Percentiles rank a stretch among this genome's conserved stretches.
Conservation (phyloP, 2,113 vertebrate species). For the Nibea coibor region DNA sequence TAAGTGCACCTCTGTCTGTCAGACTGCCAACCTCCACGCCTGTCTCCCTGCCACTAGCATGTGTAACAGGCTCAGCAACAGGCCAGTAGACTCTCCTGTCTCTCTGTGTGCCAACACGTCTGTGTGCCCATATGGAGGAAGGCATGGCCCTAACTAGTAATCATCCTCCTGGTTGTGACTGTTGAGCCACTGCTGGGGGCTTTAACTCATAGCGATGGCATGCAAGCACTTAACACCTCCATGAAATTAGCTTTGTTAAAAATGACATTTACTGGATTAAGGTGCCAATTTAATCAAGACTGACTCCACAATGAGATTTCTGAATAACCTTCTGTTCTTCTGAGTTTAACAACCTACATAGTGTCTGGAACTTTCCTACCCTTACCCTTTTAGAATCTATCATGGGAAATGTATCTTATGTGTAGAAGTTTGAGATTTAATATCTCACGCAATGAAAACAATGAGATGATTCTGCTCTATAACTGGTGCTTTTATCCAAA, state of each 20-base stretch:
- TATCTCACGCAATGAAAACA: slow-evolving; percentile 1
- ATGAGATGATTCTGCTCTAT: fast-evolving
- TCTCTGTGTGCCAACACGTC: slow-evolving; percentile 78
- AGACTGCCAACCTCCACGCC: slow-evolving; percentile 60
- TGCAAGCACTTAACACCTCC: slow-evolving; percentile 77
- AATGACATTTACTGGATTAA: not conserved
- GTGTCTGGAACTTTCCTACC: not conserved
- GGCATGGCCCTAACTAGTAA: slow-evolving; percentile 72
- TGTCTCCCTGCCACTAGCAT: slow-evolving; percentile 79
- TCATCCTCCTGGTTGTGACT: slow-evolving; percentile 87
- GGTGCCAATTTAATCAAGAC: not conserved
- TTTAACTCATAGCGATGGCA: slow-evolving; percentile 72
- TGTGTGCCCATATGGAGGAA: slow-evolving; percentile 50
- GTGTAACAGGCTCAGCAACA: slow-evolving; percentile 48
- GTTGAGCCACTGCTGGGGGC: slow-evolving; percentile 78
- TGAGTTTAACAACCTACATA: not conserved
- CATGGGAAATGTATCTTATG: not conserved
- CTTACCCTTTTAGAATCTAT: not conserved
- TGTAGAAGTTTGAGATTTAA: not conserved
- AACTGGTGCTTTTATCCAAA: no score
- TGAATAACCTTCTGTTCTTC: not conserved
- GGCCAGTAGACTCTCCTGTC: slow-evolving; percentile 40
- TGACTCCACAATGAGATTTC: no score
- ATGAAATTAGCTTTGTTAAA: not conserved
- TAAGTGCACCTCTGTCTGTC: slow-evolving; percentile 51